phyloP scores from a whole-genome alignment of 1,140 invertebrate species.

The Campoletis sonorensis region DNA sequence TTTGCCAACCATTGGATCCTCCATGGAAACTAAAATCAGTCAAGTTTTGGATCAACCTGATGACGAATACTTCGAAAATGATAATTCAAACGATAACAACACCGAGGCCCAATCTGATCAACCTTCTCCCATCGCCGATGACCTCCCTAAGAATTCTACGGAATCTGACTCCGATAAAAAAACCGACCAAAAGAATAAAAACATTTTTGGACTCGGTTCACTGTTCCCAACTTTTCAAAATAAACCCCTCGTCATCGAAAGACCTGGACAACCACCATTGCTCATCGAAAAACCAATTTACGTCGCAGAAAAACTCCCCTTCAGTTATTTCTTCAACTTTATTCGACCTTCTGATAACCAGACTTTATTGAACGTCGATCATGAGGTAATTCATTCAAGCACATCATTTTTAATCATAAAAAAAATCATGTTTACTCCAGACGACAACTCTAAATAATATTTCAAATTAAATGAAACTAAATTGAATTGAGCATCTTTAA shows the following conservation, averaged over 20 bases:
- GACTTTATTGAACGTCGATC: constrained; percentile 11
- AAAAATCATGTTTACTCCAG: too few species aligned
- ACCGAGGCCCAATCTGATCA: not conserved
- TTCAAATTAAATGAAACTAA: too few species aligned
- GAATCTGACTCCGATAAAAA: not conserved
- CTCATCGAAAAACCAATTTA: constrained; percentile 45
- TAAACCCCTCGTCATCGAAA: constrained; percentile 31
- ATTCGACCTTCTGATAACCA: not conserved
- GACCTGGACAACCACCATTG: constrained; percentile 27
- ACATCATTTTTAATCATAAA: not conserved
- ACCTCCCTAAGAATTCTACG: not conserved
- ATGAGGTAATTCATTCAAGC: constrained; percentile 28
- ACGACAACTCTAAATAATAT: too few species aligned
- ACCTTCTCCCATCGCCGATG: not conserved
- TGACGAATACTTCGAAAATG: not conserved
- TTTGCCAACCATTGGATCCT: not conserved
- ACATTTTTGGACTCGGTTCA: not conserved
- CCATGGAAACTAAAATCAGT: not conserved
- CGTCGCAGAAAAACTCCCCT: constrained; percentile 27
- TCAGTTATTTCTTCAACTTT: constrained; percentile 27
- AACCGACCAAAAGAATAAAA: not conserved
- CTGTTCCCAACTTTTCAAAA: not conserved
- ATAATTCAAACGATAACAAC: not conserved
- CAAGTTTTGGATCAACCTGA: not conserved
- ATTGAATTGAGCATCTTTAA: too few species aligned